Evolutionary conservation across 2,113 vertebrate genomes (phyloP), one percentile per base, ranked within the genome.

Genomic region (Thunnus maccoyii): DNA sequence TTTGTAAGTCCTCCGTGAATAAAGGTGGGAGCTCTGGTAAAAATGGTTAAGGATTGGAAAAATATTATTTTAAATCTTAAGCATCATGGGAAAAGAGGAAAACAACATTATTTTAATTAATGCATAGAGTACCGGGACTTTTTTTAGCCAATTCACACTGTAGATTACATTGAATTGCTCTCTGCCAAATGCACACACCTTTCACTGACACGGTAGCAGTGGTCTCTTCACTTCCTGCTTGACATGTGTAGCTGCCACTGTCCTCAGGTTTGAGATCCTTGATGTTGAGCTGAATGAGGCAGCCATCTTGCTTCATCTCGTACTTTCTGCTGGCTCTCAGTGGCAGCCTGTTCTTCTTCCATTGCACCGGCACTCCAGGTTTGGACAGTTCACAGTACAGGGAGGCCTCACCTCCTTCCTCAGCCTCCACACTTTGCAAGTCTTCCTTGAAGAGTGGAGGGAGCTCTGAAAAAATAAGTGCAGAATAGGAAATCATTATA

Each of bases 281-380:
- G 41, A 94, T 78, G n/a, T 64, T 20, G 0, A 94, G 87, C 54
- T 91, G 86, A 1, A 88, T 70, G 5, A 82, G 11, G 56, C 89
- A 85, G 64, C 89, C 84, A 46, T 92, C 75, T 44, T 94, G 89
- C 5, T 88, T 96, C 94, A 94, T 95, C 72, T 83, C 95, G 75
- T 10, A 83, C 82, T 91, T 91, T 22, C 71, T 87, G 77, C 22
- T 22, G 22, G 22, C 22, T 22, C 22, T 22, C 22, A 22, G 1
- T 22, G 22, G 22, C 22, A 22, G 22, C 22, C 22, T 22, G 22
- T 22, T 22, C 22, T 22, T 22, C 22, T 22, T 22, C 22, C 22
- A 22, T 22, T 22, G 22, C 22, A 22, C 22, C 22, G 22, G 22
- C 22, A 22, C 1, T 22, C 22, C 22, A 22, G 22, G 22, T 22